A percentile compares a stretch with the other conserved stretches of the same genome.
These are phyloP conservation scores for Ellobium chinense DNA, from an alignment of 2,888 invertebrate species.

Conservation along the genomic window DNA sequence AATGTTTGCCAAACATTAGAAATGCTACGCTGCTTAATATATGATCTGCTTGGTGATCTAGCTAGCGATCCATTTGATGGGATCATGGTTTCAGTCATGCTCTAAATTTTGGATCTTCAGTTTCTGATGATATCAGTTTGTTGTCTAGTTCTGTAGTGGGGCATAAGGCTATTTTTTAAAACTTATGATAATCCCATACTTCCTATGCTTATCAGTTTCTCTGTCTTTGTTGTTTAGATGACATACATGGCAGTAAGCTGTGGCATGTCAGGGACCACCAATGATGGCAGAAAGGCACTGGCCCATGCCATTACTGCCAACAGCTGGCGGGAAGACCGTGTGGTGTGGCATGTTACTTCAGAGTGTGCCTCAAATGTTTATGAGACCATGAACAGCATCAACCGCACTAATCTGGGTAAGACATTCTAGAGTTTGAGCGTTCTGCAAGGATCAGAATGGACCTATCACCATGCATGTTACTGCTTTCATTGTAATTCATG, in stretches of 20 bases:
- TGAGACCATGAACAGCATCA: constrained; percentile 64
- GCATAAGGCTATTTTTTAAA: neutral
- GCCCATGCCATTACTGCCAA: constrained; percentile 73
- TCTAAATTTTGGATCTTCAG: no score
- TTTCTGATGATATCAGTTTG: neutral
- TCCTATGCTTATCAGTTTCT: no score
- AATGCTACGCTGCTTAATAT: no score
- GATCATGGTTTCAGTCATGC: no score
- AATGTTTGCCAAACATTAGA: no score
- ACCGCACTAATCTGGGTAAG: constrained; percentile 47
- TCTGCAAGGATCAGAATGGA: no score
- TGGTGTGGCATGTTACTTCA: constrained; percentile 74
- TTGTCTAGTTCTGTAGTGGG: neutral
- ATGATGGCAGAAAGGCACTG: constrained; percentile 69
- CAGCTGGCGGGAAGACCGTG: constrained; percentile 74
- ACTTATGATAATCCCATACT: no score
- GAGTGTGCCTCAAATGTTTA: constrained; percentile 69
- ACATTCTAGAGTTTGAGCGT: no score
- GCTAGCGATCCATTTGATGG: no score
- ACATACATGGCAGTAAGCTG: constrained; percentile 75
- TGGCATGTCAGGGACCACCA: constrained; percentile 58
- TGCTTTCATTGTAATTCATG: no score
- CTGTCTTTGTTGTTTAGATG: constrained; percentile 56
- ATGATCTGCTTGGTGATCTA: no score
- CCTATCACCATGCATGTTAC: no score